Evolutionary conservation across 1,140 invertebrate genomes (phyloP), one percentile per base, ranked within the genome.

Genomic region (Aphelinus atriplicis): DNA sequence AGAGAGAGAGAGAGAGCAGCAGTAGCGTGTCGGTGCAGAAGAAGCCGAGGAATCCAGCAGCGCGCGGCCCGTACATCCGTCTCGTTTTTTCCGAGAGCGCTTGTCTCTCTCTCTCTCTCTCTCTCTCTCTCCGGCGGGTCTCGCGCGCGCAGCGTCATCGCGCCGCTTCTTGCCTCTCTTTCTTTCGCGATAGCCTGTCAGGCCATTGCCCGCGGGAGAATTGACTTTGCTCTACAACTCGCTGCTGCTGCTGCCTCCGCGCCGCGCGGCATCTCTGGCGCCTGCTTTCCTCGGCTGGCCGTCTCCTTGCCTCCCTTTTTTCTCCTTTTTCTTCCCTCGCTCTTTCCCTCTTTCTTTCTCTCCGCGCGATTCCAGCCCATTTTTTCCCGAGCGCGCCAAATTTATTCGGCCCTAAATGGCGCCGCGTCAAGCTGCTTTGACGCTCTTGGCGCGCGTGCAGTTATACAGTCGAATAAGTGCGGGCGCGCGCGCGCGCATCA

Each of bases 171-270:
- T 60, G 5, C n/a, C 57, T 60, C 57, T 7, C 57, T 60, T n/a
- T 60, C 57, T 60, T n/a, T 60, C 57, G 7, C 69, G 62, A 72
- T 72, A 47, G 61, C 53, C 55, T 53, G 55, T 53, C 56, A 53
- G 55, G 63, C 55, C 71, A 73, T 65, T 73, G 63, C 63, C 71
- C 71, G 63, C 63, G 42, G 10, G 55, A 66, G 58, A 66, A 66
- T 73, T 58, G 63, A 66, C 10, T 73, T 65, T n/a, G 64, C n/a
- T 43, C 26, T 4, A 53, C 51, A 9, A 26, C 26, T 26, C 26
- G 26, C 56, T 51, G 63, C n/a, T 5, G 10, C 47, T 50, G 46
- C 47, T 10, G n/a, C 26, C 10, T 47, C 46, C 26, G 4, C 61
- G n/a, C 3, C 26, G 26, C 26, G 26, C 53, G 47, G 64, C 71